Evolutionary conservation across 2,113 vertebrate genomes (phyloP), one percentile per base, ranked within the genome.

Genomic region (Mandrillus leucophaeus): DNA sequence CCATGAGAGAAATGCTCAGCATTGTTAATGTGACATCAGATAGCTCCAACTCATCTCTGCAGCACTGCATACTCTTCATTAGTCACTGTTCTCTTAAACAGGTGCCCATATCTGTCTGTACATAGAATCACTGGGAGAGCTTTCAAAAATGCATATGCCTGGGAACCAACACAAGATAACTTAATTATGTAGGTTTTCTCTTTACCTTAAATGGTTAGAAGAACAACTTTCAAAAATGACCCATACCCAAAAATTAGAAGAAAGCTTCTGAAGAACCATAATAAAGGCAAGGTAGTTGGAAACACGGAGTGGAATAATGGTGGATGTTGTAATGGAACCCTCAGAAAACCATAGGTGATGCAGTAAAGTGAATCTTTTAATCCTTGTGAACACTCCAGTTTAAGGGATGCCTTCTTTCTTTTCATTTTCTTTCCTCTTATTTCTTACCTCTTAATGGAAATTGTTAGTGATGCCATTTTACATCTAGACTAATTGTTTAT

Each of bases 191-290:
- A 83, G 38, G 3, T 38, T 88, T 27, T 82, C 64, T 66, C 45
- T 72, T 91, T 73, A 59, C 72, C 88, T 68, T 35, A 85, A 82
- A 64, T 72, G 38, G 22, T 73, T 82, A 88, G 43, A 78, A 72
- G 30, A 66, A 80, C 20, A 92, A 32, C 11, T 81, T 96, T 96
- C n/a, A 81, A 32, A 72, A 97, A 81, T 50, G 50, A 88, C 23
- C 8, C 75, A 43, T 32, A 18, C 35, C 20, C 59, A 78, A 85
- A 89, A 86, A 79, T 61, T 22, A 52, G 20, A 10, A 27, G 45
- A 52, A 95, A 73, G 32, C 57, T 93, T 93, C 89, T 76, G 17
- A 95, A 93, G 83, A 90, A 57, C 22, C 23, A 50, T 43, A 81
- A 43, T 17, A 13, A 91, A 89, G 27, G 79, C 10, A 81, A 50